Evolutionary conservation across 2,888 invertebrate species (phyloP), one percentile per base, ranked within the genome.

Genomic region (Cistogaster globosa): DNA sequence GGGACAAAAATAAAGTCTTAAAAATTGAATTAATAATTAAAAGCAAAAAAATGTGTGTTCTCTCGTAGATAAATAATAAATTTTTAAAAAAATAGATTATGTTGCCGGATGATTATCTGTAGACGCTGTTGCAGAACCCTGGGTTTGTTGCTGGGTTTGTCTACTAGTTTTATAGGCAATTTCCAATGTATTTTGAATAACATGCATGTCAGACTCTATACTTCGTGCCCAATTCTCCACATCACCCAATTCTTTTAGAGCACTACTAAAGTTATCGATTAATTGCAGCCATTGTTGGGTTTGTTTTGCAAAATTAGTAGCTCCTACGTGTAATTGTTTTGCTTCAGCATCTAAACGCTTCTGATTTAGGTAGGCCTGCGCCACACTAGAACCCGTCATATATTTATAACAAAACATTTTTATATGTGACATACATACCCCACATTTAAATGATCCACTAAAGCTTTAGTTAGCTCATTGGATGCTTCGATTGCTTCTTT

Each of bases 141-240:
- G 76, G 16, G 62, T 57, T 60, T 74, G 58, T 48, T 81, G 85
- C 14, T 90, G 78, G 0, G 87, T 80, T 68, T 94, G 93, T 78
- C 94, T 92, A 0, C 95, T 94, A 36, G 94, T 96, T 94, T 97
- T 97, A 92, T 99, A 98, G 12, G 98, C 98, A 92, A 97, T 96
- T 93, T 99, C 98, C 86, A 99, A 94, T 22, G 98, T 98, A 88
- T 96, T 96, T 9, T 97, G 96, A 87, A 99, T 96, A 2, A 97
- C 96, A 90, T 96, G 95, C 96, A 99, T 97, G 92, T 99, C 99
- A 84, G 96, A 96, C 93, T 99, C 99, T 89, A 99, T 99, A 87
- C 97, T 98, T 87, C 96, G 95, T 0, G 99, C 98, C 99, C 99
- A 99, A 92, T 98, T 99, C 92, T 99, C 98, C 0, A 99, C 98